Base-by-base conservation (phyloP, 2,113 vertebrate genomes). In the Channa argus region DNA sequence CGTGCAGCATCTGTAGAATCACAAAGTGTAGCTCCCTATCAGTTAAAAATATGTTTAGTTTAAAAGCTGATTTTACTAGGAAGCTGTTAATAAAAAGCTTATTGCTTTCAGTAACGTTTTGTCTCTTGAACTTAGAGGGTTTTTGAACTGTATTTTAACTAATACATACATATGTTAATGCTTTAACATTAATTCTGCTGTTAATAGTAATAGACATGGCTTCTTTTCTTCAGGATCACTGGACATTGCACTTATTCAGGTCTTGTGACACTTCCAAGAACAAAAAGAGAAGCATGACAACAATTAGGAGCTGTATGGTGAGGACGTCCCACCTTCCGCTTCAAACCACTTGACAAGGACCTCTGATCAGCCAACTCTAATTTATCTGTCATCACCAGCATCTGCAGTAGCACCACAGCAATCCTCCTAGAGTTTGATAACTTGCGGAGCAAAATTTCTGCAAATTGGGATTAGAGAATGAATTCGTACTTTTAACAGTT, bases 311-410 rank as follows among this genome's bases (percentile, higher is more conserved):
- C 72, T 63, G 51, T 70, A 58, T 24, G 47, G 53, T 43, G 68
- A 84, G 66, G 68, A 36, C n/a, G 0, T 51, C 77, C 44, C 45
- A 3, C 58, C 44, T 49, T 39, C 3, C 52, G 47, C 63, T 60
- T 60, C 59, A 79, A 49, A 71, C 71, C 78, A 69, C 80, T 74
- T 44, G 44, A 82, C 80, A 77, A 68, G 45, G 73, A 85, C 34
- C 47, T 81, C 49, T 61, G 64, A 81, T 61, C 77, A 79, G 71
- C 77, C 82, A 84, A 81, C 65, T 79, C 56, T 71, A 74, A 67
- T 69, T 58, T 15, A 73, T 71, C 5, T 75, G 74, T 70, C 50
- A 41, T 5, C 6, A 55, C 14, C 34, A 43, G 14, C 50, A 41
- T 5, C 6, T 56, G 13, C 34, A 43, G 12, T 36, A 69, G 45